Conservation (phyloP, 2,113 vertebrate genomes). For the Lates calcarifer region DNA sequence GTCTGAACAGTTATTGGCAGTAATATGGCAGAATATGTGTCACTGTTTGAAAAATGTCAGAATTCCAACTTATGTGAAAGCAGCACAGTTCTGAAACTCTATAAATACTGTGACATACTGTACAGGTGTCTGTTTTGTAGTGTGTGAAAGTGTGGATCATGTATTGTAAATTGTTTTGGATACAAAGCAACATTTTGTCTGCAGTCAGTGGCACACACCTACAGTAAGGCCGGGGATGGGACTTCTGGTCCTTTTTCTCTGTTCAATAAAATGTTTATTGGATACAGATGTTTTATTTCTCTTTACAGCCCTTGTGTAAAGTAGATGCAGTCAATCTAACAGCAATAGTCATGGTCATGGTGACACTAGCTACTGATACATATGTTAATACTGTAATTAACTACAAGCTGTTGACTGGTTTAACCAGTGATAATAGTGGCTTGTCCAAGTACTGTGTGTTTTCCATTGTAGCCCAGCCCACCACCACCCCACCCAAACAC, state of each 20-base stretch:
- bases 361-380: too few relatives aligned
- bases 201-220: neutral
- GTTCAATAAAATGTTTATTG: conserved; percentile 11
- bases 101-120: conserved; percentile 29
- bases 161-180: neutral
- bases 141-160: neutral
- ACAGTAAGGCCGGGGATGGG: neutral
- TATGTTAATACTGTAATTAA: too few relatives aligned
- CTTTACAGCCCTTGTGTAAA: neutral
- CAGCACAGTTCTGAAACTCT: neutral
- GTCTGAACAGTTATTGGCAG: neutral
- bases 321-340: neutral
- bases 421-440: too few relatives aligned
- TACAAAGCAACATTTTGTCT: neutral
- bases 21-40: neutral
- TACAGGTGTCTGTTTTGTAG: neutral
- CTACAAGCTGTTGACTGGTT: too few relatives aligned
- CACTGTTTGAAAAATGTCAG: neutral
- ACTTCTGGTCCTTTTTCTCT: neutral
- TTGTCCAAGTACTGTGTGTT: too few relatives aligned
- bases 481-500: too few relatives aligned
- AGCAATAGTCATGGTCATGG: too few relatives aligned
- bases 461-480: too few relatives aligned
- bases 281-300: too few relatives aligned
- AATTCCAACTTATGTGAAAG: neutral